phyloP scores from a whole-genome alignment of 2,888 invertebrate genomes.

The Zygothrica quintamaculata region DNA sequence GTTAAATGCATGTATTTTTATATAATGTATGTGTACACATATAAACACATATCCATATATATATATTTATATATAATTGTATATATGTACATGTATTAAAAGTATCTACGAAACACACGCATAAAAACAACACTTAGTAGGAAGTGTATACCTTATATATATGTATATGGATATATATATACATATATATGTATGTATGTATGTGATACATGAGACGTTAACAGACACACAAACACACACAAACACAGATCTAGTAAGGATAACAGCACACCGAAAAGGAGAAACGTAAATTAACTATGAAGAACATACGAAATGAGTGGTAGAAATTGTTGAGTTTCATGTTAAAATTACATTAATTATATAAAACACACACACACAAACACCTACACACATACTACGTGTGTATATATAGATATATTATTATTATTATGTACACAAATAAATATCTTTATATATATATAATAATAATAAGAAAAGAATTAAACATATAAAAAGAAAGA shows the following conservation, averaged over 20 bases:
- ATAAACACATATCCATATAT: constrained; percentile 15
- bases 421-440: constrained; percentile 20
- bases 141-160: constrained; percentile 46
- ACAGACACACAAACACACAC: no score
- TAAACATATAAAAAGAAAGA: constrained; percentile 27
- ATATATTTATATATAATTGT: no score
- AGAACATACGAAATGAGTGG: constrained; percentile 58
- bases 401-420: constrained; percentile 26
- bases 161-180: no score
- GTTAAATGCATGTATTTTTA: constrained; percentile 22
- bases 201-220: constrained; percentile 66
- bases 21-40: constrained; percentile 6
- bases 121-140: constrained; percentile 54
- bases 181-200: no score
- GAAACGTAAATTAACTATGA: constrained; percentile 49
- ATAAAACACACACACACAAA: constrained; percentile 64
- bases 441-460: constrained; percentile 26
- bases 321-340: constrained; percentile 83
- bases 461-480: constrained; percentile 3
- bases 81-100: constrained; percentile 44
- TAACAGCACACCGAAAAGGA: constrained; percentile 56
- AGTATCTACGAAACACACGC: constrained; percentile 40
- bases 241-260: constrained; percentile 60
- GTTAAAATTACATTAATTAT: constrained; percentile 78
- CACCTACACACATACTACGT: constrained; percentile 34